Evolutionary conservation across 1,140 invertebrate genomes (phyloP), one percentile per base, ranked within the genome.

Genomic region (Eumaeus atala): DNA sequence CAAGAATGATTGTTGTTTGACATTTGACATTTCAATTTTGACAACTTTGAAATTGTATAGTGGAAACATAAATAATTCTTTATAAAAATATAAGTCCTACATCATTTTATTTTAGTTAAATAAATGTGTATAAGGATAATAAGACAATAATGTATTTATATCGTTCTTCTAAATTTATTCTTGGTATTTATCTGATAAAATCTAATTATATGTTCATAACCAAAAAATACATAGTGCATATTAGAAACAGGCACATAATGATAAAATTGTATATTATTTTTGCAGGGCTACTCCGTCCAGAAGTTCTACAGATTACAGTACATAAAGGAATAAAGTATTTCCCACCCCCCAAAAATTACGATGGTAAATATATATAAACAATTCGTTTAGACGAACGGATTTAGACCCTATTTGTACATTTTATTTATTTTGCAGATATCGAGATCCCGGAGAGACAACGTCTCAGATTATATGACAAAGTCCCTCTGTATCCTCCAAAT

Each of bases 401-500:
- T n/a, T n/a, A n/a, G n/a, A n/a, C n/a, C n/a, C n/a, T n/a, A n/a
- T n/a, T n/a, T n/a, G n/a, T n/a, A n/a, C n/a, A n/a, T n/a, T 53
- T 61, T 50, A 33, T 56, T 51, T 54, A 62, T 35, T 58, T 67
- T 71, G 55, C 65, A 95, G 93, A 92, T 74, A 89, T 95, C 67
- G 91, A 93, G 73, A 89, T 92, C 58, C 93, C 94, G 11, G 93
- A 95, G 58, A 89, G 90, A 58, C 87, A 82, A 28, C 95, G 92
- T 77, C 80, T 96, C 0, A 89, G 80, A 55, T 81, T 93, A 54
- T 77, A 92, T 59, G 91, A 92, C 9, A 95, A 92, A 86, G 90
- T 93, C 3, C 96, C 96, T 10, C 86, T 86, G 37, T 92, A 91
- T 78, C 91, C 91, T 40, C 58, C 89, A 1, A 89, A 87, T 47